Evolutionary conservation across 2,888 invertebrate species (phyloP).

Genomic region (Griposia aprilina): DNA sequence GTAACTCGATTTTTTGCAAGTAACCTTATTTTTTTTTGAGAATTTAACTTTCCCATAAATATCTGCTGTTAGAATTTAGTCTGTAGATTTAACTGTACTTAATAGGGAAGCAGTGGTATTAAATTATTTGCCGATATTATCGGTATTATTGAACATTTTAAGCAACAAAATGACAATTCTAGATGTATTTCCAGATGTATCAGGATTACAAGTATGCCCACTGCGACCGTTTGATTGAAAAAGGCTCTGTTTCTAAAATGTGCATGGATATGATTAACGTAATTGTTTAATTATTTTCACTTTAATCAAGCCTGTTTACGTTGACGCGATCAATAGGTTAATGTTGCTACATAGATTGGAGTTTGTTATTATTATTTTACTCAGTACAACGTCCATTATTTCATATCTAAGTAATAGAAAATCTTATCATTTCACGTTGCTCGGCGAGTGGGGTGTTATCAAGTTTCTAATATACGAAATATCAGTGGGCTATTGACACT

Average conservation of each 20-base stretch:
- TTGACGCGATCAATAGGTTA: constrained; percentile 65
- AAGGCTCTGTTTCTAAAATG: constrained; percentile 79
- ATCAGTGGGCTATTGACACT: neutral
- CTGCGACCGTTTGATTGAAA: constrained; percentile 83
- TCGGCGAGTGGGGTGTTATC: constrained; percentile 28
- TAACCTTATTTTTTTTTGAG: constrained; percentile 32
- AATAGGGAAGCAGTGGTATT: constrained; percentile 47
- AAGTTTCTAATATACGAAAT: neutral
- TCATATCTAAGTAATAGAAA: constrained; percentile 32
- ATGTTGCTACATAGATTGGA: constrained; percentile 62
- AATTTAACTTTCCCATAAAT: constrained; percentile 16
- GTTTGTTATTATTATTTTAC: constrained; percentile 53
- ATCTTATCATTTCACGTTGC: constrained; percentile 46
- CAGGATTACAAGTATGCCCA: constrained; percentile 85
- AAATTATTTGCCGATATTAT: neutral
- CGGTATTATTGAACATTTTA: neutral
- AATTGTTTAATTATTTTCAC: constrained; percentile 69
- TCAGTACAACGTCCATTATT: constrained; percentile 46
- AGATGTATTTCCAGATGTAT: constrained; percentile 82
- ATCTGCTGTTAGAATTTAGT: constrained; percentile 35
- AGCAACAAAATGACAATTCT: constrained; percentile 59
- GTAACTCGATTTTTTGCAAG: constrained; percentile 43
- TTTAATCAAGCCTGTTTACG: constrained; percentile 51
- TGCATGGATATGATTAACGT: constrained; percentile 85
- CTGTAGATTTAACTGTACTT: constrained; percentile 42